A percentile compares a stretch with the other conserved stretches of the same genome.
Evolutionary conservation across 2,113 vertebrate species (phyloP).

Genomic region (Lota lota): DNA sequence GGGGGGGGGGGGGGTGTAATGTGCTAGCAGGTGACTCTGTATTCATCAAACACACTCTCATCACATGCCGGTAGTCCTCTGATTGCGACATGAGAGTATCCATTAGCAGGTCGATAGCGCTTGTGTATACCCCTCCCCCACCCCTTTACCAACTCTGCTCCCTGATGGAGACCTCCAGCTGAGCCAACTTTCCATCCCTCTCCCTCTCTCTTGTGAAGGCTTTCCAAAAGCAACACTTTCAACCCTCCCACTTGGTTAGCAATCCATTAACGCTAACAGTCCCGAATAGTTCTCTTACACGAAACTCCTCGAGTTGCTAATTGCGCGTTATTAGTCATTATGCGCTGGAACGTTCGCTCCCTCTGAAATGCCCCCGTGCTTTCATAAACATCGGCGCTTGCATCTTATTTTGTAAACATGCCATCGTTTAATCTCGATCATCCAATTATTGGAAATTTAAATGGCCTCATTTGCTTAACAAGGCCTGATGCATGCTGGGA

Average conservation of each 20-base stretch:
- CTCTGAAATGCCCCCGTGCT: conserved; percentile 36
- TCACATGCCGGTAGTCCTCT: too few relatives aligned
- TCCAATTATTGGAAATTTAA: conserved; percentile 66
- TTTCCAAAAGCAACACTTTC: conserved; percentile 64
- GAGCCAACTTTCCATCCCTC: conserved; percentile 37
- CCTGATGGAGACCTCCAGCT: conserved; percentile 50
- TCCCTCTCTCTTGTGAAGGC: conserved; percentile 45
- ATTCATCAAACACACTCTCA: too few relatives aligned
- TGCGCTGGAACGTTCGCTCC: conserved; percentile 47
- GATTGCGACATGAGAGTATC: conserved; percentile 9
- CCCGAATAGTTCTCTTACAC: conserved; percentile 63
- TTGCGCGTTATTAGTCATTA: conserved; percentile 65
- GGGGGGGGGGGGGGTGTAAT: too few relatives aligned
- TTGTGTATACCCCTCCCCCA: conserved; percentile 45
- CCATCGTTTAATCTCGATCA: conserved; percentile 54
- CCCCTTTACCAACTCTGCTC: conserved; percentile 37
- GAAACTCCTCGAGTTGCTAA: conserved; percentile 49
- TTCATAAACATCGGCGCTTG: conserved; percentile 33
- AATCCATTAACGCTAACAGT: conserved; percentile 61
- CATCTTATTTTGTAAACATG: conserved; percentile 62
- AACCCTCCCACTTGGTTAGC: conserved; percentile 65
- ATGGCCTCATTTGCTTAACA: conserved; percentile 43
- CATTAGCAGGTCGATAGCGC: conserved; percentile 44
- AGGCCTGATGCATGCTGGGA: conserved; percentile 25
- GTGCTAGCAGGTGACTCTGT: too few relatives aligned